Evolutionary conservation across 2,113 vertebrate genomes (phyloP), one percentile per base, ranked within the genome.

Genomic region (Hassar affinis): DNA sequence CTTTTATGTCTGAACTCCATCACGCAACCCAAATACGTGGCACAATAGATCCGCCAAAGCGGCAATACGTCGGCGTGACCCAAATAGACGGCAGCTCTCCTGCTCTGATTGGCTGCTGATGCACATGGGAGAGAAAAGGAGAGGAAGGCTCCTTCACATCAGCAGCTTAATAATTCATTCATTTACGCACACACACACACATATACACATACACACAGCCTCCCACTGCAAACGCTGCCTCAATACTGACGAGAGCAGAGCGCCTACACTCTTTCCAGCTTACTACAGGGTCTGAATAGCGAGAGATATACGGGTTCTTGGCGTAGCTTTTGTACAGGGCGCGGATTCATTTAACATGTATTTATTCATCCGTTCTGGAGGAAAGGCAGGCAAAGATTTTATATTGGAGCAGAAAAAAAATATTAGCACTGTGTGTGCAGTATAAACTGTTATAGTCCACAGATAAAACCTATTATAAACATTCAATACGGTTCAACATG

Each of bases 81-180:
- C 87, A 88, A 85, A 88, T 88, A 88, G 83, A 85, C 74, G 6
- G 64, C 51, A 56, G 78, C 78, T 75, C 76, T 71, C 25, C 74
- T 25, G 27, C 33, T 78, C 71, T 81, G 84, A 88, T 87, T 87
- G 85, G 87, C 78, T 87, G 87, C 68, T 51, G 54, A 76, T 64
- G 68, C 83, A 81, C 84, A 84, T 47, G 76, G 85, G 84, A 81
- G 68, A 81, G 57, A 61, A 74, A 66, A 66, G 47, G 52, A 83
- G 42, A 78, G 64, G 61, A 83, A 79, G 81, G 47, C 72, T 86
- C 54, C 83, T 80, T 84, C 80, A 85, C 78, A 88, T 84, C 84
- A 88, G 85, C 84, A 85, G 78, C 84, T 88, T 85, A 87, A 88
- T 84, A 88, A 88, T 88, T 87, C 57, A 88, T 87, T 79, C 66